Evolutionary conservation across 1,140 invertebrate species (phyloP), one percentile per base, ranked within the genome.

Genomic region (Nymphalis io): DNA sequence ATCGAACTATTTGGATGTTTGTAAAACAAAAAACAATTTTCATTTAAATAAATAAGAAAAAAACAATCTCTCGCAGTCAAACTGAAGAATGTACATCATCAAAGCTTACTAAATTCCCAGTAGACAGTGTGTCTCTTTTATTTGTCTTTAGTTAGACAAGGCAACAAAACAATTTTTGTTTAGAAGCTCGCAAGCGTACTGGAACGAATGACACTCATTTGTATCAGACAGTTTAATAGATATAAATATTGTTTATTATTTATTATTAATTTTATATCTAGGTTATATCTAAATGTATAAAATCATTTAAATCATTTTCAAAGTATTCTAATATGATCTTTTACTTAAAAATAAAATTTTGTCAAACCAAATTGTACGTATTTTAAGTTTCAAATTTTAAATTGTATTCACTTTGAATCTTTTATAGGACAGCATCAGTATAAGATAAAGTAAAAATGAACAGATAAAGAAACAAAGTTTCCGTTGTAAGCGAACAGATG

Each of bases 401-500:
- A 61, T 38, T 46, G 33, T 46, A 61, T 61, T 61, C 42, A 61
- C 60, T 46, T 46, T 27, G 42, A 61, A 33, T 46, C 39, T 21
- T 27, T 51, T 20, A 51, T 60, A 44, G 38, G 59, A 15, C 39
- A 60, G 13, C 18, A 60, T 60, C 59, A 44, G 39, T 42, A 40
- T 16, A 6, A 51, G 46, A 51, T 55, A 55, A 20, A 55, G 21
- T 55, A 55, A 55, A 44, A 67, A 51, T 27, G 46, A 67, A 66
- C 15, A 59, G 65, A 60, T 51, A 66, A 59, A 67, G 16, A n/a
- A 69, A 63, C 61, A 70, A 70, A 74, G 62, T 74, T 74, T 69
- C 58, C 66, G 44, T 61, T 62, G 68, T 65, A 70, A 42, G 63
- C 53, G 63, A 74, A 70, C 72, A 70, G 62, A 74, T 74, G 72